Base-by-base conservation (phyloP, 2,797 vertebrate genomes). In the Cyprinodon diabolis region DNA sequence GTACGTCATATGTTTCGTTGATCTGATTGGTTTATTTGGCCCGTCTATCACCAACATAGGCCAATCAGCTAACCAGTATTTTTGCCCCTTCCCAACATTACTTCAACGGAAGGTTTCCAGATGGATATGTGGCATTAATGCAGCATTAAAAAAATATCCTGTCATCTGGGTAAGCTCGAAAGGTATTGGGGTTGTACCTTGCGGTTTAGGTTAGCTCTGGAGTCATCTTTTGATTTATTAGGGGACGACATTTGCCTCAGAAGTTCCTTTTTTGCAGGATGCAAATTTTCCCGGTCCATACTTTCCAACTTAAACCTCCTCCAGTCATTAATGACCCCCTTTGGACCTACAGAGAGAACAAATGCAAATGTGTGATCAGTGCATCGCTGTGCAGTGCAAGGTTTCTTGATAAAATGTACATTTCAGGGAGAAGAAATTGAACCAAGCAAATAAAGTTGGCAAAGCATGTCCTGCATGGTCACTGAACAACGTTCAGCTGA, bases 291-390 rank as follows among this genome's bases (percentile, higher is more conserved):
- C 76, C 90, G 87, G 15, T 98, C 97, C 95, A 98, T 95, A 0
- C 96, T 99, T 86, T 97, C 97, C 91, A 99, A 80, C 81, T 99
- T 99, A 90, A 99, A 99, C 87, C 96, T 97, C 84, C 98, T 97
- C 98, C 98, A 99, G 91, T 99, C 98, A 84, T 97, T 95, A 90
- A 99, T 99, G 77, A 99, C 98, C 9, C 98, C 98, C 89, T 99
- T 99, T 78, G 98, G 98, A 69, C 98, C 98, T 99, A 72, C 12
- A 37, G 48, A 76, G 30, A 74, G 45, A n/a, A 3, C 8, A 81
- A 71, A 80, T 1, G 25, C 0, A 1, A 55, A 57, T 58, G 52
- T 71, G 5, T 56, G 10, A 43, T 74, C 19, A 63, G 37, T 12
- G 6, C 19, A 1, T 30, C 30, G 30, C 30, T 1, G 4, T 63